Evolutionary conservation across 2,113 vertebrate species (phyloP).

Genomic region (Noturus placidus): DNA sequence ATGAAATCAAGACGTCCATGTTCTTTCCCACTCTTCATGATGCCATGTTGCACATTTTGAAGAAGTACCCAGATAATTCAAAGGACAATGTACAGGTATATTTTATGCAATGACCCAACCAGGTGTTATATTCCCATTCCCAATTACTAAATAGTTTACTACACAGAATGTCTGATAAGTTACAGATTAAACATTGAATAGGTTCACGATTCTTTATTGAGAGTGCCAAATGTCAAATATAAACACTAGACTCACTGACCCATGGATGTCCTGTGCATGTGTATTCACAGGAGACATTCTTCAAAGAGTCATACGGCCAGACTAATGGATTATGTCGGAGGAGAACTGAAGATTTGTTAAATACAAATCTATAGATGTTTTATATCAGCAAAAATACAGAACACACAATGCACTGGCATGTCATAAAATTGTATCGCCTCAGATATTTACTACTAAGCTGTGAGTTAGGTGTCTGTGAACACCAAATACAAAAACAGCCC

Average conservation of each 20-base stretch:
- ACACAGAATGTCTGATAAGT: background rate
- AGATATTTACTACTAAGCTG: background rate
- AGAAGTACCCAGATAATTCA: conserved; percentile 68
- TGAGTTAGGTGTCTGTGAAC: background rate
- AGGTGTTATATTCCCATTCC: background rate
- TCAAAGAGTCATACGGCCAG: background rate
- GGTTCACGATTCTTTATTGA: background rate
- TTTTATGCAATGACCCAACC: background rate
- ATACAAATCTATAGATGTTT: background rate
- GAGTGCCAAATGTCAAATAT: background rate
- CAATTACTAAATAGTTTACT: background rate
- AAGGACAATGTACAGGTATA: conserved; percentile 24
- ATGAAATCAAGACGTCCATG: conserved; percentile 80
- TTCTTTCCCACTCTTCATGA: conserved; percentile 86
- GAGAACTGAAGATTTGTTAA: background rate
- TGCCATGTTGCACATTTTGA: conserved; percentile 76
- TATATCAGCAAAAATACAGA: background rate
- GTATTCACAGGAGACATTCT: conserved; percentile 17
- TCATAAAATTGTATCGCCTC: background rate
- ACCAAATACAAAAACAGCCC: background rate
- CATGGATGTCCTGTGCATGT: background rate
- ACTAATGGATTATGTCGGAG: conserved; percentile 1
- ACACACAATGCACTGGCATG: background rate
- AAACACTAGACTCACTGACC: background rate
- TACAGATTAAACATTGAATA: background rate